Conservation (phyloP, 1,140 invertebrate species). For the Trichonephila inaurata region DNA sequence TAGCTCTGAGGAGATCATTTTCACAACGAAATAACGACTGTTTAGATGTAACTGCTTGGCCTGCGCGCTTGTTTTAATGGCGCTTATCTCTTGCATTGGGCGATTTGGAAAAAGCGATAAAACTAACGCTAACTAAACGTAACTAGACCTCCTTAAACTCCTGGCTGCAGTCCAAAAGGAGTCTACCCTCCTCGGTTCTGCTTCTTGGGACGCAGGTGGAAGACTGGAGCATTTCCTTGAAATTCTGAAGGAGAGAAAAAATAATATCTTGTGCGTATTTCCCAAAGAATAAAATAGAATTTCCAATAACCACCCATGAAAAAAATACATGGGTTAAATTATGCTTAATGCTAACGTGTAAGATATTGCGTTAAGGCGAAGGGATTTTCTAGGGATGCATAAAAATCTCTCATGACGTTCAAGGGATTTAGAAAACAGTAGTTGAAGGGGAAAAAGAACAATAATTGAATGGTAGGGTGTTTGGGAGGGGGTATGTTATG, state of each 20-base stretch:
- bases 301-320: not conserved
- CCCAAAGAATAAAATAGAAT: not conserved
- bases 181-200: not conserved
- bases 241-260: not conserved
- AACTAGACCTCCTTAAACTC: constrained; percentile 16
- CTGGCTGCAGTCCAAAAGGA: constrained; percentile 25
- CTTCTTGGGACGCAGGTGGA: constrained; percentile 29
- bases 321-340: not conserved
- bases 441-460: too few species aligned
- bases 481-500: too few species aligned
- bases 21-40: constrained; percentile 18
- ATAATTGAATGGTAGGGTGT: too few species aligned
- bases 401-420: not conserved
- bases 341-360: not conserved
- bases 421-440: not conserved
- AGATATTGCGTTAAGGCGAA: not conserved
- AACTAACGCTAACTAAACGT: constrained; percentile 18
- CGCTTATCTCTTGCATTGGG: constrained; percentile 27
- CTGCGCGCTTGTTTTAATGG: constrained; percentile 38
- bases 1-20: not conserved
- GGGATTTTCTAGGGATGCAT: not conserved
- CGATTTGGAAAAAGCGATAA: constrained; percentile 13
- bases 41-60: constrained; percentile 2
- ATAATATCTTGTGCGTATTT: not conserved
- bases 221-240: constrained; percentile 21